phyloP scores from a whole-genome alignment of 1,140 invertebrate genomes.

The Aphis gossypii region DNA sequence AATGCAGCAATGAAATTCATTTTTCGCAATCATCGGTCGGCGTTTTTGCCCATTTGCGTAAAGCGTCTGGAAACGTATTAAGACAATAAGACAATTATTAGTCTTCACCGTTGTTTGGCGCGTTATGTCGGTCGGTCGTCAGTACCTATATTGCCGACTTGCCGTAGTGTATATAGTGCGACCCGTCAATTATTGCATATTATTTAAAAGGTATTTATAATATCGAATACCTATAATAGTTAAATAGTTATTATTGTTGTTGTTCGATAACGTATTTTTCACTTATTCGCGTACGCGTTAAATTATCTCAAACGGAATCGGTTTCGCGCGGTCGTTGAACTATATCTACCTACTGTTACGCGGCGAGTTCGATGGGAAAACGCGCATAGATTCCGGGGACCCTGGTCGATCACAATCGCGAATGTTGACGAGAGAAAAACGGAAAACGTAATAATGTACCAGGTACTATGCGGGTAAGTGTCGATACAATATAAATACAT shows the following conservation, averaged over 20 bases:
- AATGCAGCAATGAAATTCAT: neutral
- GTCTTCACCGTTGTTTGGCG: neutral
- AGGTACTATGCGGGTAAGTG: no score
- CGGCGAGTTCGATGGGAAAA: neutral
- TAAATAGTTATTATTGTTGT: neutral
- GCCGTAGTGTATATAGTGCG: no score
- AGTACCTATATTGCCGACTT: no score
- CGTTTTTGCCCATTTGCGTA: neutral
- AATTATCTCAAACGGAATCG: neutral
- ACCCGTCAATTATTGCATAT: neutral
- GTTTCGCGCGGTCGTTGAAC: neutral
- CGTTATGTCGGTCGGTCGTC: neutral
- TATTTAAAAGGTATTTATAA: neutral
- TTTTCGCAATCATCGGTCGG: neutral
- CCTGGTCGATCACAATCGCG: no score
- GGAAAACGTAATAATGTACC: no score
- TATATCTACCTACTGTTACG: no score
- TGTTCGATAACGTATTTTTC: neutral
- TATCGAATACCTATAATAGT: neutral
- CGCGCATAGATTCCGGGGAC: neutral
- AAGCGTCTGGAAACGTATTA: neutral
- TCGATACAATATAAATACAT: neutral
- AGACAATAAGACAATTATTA: neutral
- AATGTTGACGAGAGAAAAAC: neutral
- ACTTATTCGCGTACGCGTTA: neutral